Evolutionary conservation across 2,113 vertebrate genomes (phyloP), one percentile per base, ranked within the genome.

Genomic region (Condylura cristata): DNA sequence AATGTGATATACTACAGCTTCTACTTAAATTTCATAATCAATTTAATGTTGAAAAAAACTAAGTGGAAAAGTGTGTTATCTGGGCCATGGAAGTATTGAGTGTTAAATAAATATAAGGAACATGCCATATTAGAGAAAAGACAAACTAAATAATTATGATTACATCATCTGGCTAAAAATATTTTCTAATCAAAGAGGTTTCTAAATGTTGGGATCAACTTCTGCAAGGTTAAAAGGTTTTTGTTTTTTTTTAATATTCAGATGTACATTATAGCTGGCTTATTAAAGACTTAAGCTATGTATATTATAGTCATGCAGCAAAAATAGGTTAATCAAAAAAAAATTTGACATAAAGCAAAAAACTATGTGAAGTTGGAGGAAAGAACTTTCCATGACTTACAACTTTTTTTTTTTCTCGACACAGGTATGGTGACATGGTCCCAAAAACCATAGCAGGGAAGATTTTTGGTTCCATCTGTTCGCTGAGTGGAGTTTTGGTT

Each of bases 401-500:
- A 81, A 63, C 17, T 81, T 1, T 86, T 91, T 84, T 95, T 16
- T 90, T 97, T 56, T 94, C 39, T 98, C 81, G 39, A 90, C 60
- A 1, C 96, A 99, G 99, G 89, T 99, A 99, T 79, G 99, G 99
- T 17, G 99, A 99, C 98, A 99, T 99, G 99, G 99, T 99, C 22
- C 99, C 99, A 8, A 99, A 99, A 98, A 99, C 99, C 92, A 99
- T 99, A 95, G 99, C 99, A 97, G 99, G 99, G 94, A 99, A 99
- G 98, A 99, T 99, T 85, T 99, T 99, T 89, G 99, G 99, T 74
- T 99, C 99, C 34, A 98, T 99, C 96, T 99, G 99, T 65, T 99
- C 99, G 0, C 98, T 99, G 95, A 99, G 99, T 44, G 99, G 99
- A 1, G 99, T 99, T 83, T 97, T 99, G 97, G 99, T 99, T 97